Percentiles rank a stretch among this genome's conserved stretches.
phyloP scores from a whole-genome alignment of 2,113 vertebrate genomes.

The Notothenia coriiceps region DNA sequence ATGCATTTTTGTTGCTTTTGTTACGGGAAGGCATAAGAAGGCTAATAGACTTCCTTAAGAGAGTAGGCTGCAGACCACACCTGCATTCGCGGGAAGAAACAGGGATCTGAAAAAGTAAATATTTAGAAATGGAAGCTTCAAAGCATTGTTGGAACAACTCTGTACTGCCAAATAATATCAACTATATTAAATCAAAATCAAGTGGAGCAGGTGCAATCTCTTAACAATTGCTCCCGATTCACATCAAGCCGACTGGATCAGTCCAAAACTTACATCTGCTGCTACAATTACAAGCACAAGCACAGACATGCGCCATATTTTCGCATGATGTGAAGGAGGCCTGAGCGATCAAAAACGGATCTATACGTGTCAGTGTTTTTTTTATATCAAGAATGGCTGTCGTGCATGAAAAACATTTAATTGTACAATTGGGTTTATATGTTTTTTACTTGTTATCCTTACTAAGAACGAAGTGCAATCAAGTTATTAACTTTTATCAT shows the following conservation, averaged over 20 bases:
- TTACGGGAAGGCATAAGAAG: conserved; percentile 56
- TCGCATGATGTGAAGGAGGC: conserved; percentile 9
- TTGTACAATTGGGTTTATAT: too few relatives aligned
- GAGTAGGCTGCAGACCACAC: conserved; percentile 54
- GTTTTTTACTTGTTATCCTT: too few relatives aligned
- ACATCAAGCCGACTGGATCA: conserved; percentile 16
- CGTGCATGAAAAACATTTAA: too few relatives aligned
- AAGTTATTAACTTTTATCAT: conserved; percentile 2
- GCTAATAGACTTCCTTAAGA: conserved; percentile 47
- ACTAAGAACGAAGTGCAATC: too few relatives aligned
- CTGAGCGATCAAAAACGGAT: conserved; percentile 14
- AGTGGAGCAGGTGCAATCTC: conserved; percentile 67
- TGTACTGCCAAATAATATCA: conserved; percentile 52
- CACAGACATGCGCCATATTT: conserved; percentile 23
- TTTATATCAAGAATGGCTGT: too few relatives aligned
- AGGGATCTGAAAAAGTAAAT: conserved; percentile 66
- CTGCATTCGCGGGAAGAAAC: conserved; percentile 60
- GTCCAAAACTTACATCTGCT: conserved; percentile 57
- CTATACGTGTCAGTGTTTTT: not conserved
- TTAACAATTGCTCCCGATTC: conserved; percentile 53
- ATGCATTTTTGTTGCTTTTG: conserved; percentile 36
- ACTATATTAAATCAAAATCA: conserved; percentile 52
- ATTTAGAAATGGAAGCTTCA: conserved; percentile 68
- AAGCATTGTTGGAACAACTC: conserved; percentile 55
- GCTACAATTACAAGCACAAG: conserved; percentile 25